phyloP scores from a whole-genome alignment of 2,888 invertebrate genomes.

The Aradus depressus region DNA sequence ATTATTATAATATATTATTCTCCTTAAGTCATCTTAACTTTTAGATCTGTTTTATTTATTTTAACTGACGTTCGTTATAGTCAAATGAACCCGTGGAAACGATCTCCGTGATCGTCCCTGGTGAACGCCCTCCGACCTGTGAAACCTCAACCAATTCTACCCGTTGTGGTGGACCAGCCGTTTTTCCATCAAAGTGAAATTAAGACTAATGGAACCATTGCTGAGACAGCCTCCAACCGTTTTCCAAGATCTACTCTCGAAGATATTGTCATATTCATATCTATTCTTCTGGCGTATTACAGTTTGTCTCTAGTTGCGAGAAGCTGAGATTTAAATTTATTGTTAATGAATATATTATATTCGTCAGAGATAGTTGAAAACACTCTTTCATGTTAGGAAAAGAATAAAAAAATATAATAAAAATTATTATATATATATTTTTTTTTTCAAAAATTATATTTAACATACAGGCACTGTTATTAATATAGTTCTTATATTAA shows the following conservation, averaged over 20 bases:
- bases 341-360: too few species aligned
- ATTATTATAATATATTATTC: too few species aligned
- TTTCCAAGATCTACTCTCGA: constrained; percentile 78
- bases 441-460: too few species aligned
- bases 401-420: too few species aligned
- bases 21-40: not conserved
- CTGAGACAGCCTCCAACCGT: constrained; percentile 37
- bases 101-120: constrained; percentile 52
- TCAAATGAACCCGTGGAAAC: constrained; percentile 79
- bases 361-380: too few species aligned
- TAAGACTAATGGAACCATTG: constrained; percentile 8
- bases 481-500: too few species aligned
- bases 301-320: not conserved
- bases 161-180: not conserved
- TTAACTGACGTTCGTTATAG: constrained; percentile 21
- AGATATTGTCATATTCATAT: constrained; percentile 46
- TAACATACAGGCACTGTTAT: too few species aligned
- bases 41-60: not conserved
- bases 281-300: not conserved
- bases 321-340: not conserved
- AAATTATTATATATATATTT: too few species aligned
- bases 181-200: not conserved
- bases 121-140: constrained; percentile 23
- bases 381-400: too few species aligned
- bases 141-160: constrained; percentile 6